Evolutionary conservation across 2,797 vertebrate genomes (phyloP).

Genomic region (Thripadectes ignobilis): DNA sequence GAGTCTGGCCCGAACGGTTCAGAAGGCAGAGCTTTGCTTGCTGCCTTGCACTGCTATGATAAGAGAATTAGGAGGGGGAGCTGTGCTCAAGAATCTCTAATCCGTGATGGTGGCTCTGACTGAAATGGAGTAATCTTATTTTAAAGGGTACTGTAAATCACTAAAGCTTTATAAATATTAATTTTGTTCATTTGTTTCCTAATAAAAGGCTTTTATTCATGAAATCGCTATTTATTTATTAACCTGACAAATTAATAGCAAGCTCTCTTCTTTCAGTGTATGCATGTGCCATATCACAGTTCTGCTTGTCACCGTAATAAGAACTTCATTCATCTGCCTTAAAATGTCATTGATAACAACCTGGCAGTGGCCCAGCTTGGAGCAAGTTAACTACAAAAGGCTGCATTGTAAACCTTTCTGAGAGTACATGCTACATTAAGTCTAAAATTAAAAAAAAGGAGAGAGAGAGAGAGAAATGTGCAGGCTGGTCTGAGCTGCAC

Average conservation of each 20-base stretch:
- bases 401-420: conserved; percentile 59
- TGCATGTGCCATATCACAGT: conserved; percentile 63
- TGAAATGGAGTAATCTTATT: conserved; percentile 19
- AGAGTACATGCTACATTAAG: conserved; percentile 55
- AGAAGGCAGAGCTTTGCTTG: neutral
- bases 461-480: neutral
- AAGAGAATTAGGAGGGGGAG: neutral
- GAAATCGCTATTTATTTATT: conserved; percentile 62
- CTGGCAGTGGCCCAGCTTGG: conserved; percentile 61
- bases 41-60: neutral
- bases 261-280: conserved; percentile 55
- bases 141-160: conserved; percentile 29
- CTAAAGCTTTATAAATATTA: conserved; percentile 64
- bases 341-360: conserved; percentile 68
- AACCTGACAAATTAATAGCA: conserved; percentile 68
- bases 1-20: neutral
- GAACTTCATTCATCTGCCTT: conserved; percentile 70
- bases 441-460: conserved; percentile 33
- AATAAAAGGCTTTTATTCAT: conserved; percentile 54
- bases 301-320: conserved; percentile 55
- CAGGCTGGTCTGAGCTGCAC: neutral
- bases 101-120: neutral
- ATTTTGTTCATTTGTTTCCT: conserved; percentile 55
- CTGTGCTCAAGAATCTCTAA: neutral
- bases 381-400: conserved; percentile 65